These are phyloP conservation scores for Mesembrinibis cayennensis DNA, from an alignment of 2,113 vertebrate genomes.

Conservation along the genomic window DNA sequence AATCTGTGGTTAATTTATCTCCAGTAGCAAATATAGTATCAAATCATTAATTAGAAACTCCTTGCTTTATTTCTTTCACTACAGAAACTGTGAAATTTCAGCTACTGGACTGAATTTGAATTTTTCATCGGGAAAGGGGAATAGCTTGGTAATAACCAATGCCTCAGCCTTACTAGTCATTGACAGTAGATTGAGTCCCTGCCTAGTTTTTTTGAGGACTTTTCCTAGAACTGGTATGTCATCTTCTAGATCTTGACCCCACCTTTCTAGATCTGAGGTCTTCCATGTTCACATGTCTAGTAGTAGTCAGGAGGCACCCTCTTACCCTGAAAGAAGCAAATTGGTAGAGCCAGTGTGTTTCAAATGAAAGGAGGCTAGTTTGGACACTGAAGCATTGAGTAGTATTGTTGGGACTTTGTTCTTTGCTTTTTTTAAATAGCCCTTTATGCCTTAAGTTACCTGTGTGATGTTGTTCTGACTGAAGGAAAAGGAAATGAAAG, in stretches of 20 bases:
- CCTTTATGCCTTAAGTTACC: background rate
- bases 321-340: background rate
- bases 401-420: background rate
- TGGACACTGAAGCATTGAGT: background rate
- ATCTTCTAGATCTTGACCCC: background rate
- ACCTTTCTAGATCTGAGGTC: background rate
- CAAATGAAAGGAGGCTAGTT: background rate
- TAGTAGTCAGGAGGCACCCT: background rate
- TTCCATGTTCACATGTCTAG: background rate
- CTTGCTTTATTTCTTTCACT: background rate
- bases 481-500: background rate
- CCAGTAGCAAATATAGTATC: background rate
- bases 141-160: background rate
- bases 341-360: background rate
- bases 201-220: background rate
- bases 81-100: background rate
- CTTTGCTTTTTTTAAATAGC: background rate
- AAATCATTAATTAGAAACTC: background rate
- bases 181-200: background rate
- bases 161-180: background rate
- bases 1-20: background rate
- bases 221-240: background rate
- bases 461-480: background rate
- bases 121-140: background rate
- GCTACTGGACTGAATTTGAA: background rate